These are phyloP conservation scores for Penaeus monodon DNA, from an alignment of 2,888 invertebrate species.

Conservation along the genomic window DNA sequence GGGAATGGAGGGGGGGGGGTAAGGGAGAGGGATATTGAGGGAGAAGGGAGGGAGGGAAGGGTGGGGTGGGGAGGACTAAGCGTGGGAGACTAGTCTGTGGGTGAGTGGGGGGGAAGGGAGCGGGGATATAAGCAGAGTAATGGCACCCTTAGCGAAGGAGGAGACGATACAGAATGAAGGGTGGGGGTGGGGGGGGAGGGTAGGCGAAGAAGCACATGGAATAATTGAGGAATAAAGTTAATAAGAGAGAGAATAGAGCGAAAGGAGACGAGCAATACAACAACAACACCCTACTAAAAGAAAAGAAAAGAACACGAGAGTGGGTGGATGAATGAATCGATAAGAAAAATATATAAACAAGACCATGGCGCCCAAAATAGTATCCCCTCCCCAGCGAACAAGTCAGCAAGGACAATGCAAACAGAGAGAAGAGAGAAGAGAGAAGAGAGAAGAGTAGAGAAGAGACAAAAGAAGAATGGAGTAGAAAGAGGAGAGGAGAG, in stretches of 20 bases:
- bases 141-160: not conserved
- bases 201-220: not conserved
- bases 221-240: not conserved
- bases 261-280: not conserved
- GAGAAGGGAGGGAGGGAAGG: not conserved
- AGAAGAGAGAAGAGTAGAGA: not conserved
- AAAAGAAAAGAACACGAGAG: not conserved
- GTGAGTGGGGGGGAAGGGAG: not conserved
- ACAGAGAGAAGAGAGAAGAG: not conserved
- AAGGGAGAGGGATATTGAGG: not conserved
- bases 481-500: not conserved
- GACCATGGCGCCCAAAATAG: not conserved
- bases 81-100: not conserved
- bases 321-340: not conserved
- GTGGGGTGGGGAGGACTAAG: not conserved
- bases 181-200: not conserved
- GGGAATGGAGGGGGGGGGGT: not conserved
- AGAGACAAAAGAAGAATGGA: not conserved
- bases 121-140: too few relatives aligned
- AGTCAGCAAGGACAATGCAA: not conserved
- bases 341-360: not conserved
- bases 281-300: not conserved
- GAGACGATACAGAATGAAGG: not conserved
- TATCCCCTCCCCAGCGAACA: not conserved
- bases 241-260: not conserved